These are phyloP conservation scores for Phalacrocorax pelagicus DNA, from an alignment of 2,113 vertebrate genomes.

Conservation along the genomic window DNA sequence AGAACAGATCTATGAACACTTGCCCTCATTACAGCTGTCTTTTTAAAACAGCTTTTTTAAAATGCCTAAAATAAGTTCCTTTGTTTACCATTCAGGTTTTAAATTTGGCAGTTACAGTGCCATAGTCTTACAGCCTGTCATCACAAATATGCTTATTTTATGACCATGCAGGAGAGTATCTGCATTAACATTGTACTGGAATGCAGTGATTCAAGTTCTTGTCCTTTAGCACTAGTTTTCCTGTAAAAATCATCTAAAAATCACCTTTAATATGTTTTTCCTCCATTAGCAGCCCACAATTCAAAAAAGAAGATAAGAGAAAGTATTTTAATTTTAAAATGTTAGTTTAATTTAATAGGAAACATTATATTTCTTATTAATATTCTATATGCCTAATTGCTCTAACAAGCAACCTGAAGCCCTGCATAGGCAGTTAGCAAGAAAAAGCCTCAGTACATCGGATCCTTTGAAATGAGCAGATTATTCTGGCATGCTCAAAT, in stretches of 20 bases:
- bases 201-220: constrained; percentile 28
- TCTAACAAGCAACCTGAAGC: constrained; percentile 58
- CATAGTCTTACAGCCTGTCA: constrained; percentile 12
- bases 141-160: constrained; percentile 50
- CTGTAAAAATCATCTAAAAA: constrained; percentile 57
- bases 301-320: constrained; percentile 8
- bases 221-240: constrained; percentile 20
- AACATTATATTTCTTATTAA: constrained; percentile 28
- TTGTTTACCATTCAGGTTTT: constrained; percentile 56
- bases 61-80: constrained; percentile 4
- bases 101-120: constrained; percentile 28
- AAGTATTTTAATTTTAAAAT: constrained; percentile 44
- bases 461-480: constrained; percentile 10
- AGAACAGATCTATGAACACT: background rate
- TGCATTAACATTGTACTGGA: constrained; percentile 52
- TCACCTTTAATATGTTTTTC: constrained; percentile 33
- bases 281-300: constrained; percentile 24
- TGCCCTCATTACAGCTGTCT: background rate
- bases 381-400: constrained; percentile 35
- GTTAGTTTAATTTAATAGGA: constrained; percentile 46
- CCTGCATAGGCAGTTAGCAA: background rate
- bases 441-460: background rate
- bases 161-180: background rate
- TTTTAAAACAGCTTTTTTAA: background rate
- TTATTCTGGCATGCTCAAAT: constrained; percentile 21